phyloP scores from a whole-genome alignment of 2,113 vertebrate genomes.

The Oreochromis niloticus region DNA sequence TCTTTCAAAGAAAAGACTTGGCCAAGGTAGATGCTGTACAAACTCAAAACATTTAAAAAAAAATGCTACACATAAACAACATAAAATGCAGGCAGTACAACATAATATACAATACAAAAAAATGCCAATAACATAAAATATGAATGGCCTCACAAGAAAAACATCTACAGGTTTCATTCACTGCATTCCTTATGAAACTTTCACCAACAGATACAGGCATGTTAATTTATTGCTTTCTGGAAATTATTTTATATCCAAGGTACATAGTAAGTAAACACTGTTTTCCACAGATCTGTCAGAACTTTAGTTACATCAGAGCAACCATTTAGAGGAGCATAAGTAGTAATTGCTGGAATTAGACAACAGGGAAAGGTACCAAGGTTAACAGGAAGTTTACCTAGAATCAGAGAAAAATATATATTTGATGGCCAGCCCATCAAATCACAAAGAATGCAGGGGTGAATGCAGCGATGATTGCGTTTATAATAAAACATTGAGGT shows the following conservation, averaged over 20 bases:
- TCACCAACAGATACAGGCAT: not conserved
- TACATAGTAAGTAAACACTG: not conserved
- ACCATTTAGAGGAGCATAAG: not conserved
- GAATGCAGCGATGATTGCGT: not conserved
- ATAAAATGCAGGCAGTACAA: not conserved
- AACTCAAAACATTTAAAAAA: not conserved
- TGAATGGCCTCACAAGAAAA: not conserved
- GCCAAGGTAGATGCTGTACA: not conserved
- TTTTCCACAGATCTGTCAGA: not conserved
- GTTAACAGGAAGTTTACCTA: not conserved
- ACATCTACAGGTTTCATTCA: not conserved
- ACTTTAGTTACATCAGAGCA: not conserved
- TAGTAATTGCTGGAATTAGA: not conserved
- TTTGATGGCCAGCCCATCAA: not conserved
- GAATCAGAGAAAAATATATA: not conserved
- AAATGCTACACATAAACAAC: not conserved
- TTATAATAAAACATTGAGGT: not conserved
- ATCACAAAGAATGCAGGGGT: not conserved
- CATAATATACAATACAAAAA: not conserved
- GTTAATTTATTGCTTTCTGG: not conserved
- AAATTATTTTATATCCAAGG: not conserved
- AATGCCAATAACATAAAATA: not conserved
- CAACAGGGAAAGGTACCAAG: not conserved
- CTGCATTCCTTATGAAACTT: not conserved
- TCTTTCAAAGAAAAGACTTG: not conserved